Conservation (phyloP, 1,140 invertebrate species). For the Drosophila nasuta region DNA sequence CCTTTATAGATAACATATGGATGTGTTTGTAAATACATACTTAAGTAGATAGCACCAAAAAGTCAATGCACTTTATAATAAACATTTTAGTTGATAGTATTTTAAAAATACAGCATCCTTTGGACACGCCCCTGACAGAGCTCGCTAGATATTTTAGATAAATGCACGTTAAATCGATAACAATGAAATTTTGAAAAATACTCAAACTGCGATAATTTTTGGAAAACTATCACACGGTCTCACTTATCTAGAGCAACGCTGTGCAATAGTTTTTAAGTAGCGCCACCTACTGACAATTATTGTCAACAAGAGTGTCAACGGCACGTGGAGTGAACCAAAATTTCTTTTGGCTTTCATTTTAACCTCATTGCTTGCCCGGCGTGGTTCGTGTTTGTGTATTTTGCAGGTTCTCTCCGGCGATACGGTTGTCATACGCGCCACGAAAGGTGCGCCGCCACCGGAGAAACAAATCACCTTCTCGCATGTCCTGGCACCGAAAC, state of each 20-base stretch:
- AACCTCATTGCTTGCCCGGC: slow-evolving; percentile 57
- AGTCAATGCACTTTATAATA: slow-evolving; percentile 22
- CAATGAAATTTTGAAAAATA: slow-evolving; percentile 1
- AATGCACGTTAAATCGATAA: neutral
- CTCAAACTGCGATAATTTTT: neutral
- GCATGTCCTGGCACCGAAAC: slow-evolving; percentile 95
- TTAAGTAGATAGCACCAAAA: slow-evolving; percentile 13
- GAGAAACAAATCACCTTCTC: slow-evolving; percentile 96
- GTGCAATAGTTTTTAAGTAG: slow-evolving; percentile 12
- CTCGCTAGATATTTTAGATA: neutral
- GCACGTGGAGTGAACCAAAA: slow-evolving; percentile 25
- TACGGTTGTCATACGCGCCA: slow-evolving; percentile 93
- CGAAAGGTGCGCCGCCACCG: slow-evolving; percentile 92
- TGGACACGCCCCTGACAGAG: neutral
- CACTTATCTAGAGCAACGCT: slow-evolving; percentile 24
- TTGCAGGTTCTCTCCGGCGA: slow-evolving; percentile 94
- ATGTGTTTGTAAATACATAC: neutral
- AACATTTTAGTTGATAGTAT: neutral
- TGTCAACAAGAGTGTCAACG: neutral
- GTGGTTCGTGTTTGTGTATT: neutral
- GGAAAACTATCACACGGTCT: slow-evolving; percentile 21
- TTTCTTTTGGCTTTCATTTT: slow-evolving; percentile 39
- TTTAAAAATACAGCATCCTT: neutral
- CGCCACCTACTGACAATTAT: slow-evolving; percentile 38
- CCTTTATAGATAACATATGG: slow-evolving; percentile 16